Percentiles rank a stretch among this genome's conserved stretches.
Evolutionary conservation across 2,113 vertebrate species (phyloP).

Genomic region (Haemorhous mexicanus): DNA sequence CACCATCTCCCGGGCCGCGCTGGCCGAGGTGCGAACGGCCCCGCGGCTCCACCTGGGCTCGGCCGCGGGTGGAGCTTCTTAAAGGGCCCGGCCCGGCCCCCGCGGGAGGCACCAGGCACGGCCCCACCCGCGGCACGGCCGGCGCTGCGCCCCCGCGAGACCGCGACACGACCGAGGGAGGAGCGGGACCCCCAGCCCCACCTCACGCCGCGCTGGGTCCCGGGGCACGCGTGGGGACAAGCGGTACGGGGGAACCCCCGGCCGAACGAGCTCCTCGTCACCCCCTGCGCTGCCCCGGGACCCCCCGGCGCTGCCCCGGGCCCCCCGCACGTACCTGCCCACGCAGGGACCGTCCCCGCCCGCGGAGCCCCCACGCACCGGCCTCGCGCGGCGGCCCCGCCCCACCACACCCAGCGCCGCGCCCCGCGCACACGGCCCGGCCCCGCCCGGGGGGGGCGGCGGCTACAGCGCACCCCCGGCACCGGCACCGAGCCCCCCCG

Average conservation of each 20-base stretch:
- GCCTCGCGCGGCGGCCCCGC: neutral
- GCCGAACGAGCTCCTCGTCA: neutral
- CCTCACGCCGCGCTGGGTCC: neutral
- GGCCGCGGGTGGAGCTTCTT: neutral
- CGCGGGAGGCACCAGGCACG: neutral
- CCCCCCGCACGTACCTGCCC: neutral
- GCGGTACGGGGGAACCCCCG: neutral
- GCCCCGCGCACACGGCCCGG: too few relatives aligned
- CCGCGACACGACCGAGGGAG: neutral
- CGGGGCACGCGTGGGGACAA: too few relatives aligned
- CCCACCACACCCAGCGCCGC: neutral
- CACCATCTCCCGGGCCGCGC: neutral
- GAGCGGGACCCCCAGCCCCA: neutral
- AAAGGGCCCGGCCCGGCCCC: neutral
- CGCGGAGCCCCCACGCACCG: neutral
- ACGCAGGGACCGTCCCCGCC: neutral
- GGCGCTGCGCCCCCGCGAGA: neutral
- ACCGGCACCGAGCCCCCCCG: too few relatives aligned
- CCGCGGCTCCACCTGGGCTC: neutral
- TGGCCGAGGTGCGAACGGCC: neutral
- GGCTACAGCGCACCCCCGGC: neutral
- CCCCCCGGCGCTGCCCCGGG: neutral
- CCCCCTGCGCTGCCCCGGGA: neutral
- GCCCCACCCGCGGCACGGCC: neutral
- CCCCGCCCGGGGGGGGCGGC: too few relatives aligned